These are phyloP conservation scores for Percopsis transmontana DNA, from an alignment of 2,113 vertebrate genomes.

Conservation along the genomic window DNA sequence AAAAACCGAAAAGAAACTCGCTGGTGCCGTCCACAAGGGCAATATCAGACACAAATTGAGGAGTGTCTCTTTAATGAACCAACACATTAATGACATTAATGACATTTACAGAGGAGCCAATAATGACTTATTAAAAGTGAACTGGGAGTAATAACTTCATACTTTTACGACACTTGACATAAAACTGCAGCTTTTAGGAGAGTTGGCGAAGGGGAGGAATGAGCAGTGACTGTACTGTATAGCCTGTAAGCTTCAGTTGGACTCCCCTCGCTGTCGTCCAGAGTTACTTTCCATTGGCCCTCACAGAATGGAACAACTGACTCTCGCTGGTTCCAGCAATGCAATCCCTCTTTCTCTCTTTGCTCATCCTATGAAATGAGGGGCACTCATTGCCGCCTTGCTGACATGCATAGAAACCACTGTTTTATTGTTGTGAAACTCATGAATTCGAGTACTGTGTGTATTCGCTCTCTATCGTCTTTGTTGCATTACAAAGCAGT, in stretches of 20 bases:
- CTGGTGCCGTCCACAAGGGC: too few species aligned
- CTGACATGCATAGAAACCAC: constrained; percentile 52
- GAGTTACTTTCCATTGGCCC: constrained; percentile 71
- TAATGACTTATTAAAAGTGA: constrained; percentile 26
- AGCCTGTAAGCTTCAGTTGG: constrained; percentile 56
- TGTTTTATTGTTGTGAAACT: constrained; percentile 48
- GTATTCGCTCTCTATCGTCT: neutral
- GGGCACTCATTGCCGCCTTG: constrained; percentile 10
- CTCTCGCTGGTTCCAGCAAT: constrained; percentile 44
- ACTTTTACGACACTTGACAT: constrained; percentile 34
- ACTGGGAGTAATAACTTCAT: constrained; percentile 45
- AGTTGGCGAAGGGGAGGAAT: constrained; percentile 32
- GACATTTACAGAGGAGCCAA: neutral
- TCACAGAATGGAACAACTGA: constrained; percentile 71
- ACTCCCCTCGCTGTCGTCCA: constrained; percentile 58
- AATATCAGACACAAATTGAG: neutral
- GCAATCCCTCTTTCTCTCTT: constrained; percentile 40
- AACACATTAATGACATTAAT: neutral
- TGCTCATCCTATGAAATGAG: constrained; percentile 37
- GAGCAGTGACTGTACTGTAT: constrained; percentile 34
- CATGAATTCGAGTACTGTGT: too few species aligned
- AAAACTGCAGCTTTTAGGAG: constrained; percentile 26
- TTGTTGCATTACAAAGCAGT: neutral
- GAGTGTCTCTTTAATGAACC: neutral
- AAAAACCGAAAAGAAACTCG: too few species aligned